Evolutionary conservation across 2,113 vertebrate genomes (phyloP), one percentile per base, ranked within the genome.

Genomic region (Hippocampus abdominalis): DNA sequence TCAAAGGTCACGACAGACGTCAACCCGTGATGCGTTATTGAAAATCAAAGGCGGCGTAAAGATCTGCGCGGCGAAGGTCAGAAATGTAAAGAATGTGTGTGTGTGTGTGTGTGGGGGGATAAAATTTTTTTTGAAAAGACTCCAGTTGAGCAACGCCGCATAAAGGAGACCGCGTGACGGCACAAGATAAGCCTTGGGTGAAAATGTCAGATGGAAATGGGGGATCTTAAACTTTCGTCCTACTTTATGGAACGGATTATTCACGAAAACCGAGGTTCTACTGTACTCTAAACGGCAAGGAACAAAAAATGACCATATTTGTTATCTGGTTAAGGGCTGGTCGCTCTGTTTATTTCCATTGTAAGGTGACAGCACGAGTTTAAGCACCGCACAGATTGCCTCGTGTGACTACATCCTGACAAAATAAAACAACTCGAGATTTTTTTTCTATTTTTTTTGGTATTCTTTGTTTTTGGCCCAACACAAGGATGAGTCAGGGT

Each of bases 1-100:
- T 70, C 68, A 87, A 90, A 90, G 86, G 88, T 90, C 84, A 83
- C 61, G 63, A 67, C 68, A 56, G 76, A 82, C 79, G 73, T 78
- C 12, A 1, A 68, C 32, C 69, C 29, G 10, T 11, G 73, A 66
- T 46, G 66, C 40, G 23, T 68, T 87, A 89, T 89, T 88, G 88
- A 87, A 89, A 90, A 90, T 90, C 89, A 88, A 90, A 88, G 74
- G 66, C 66, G 72, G 60, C 72, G 77, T 82, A 85, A 88, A 78
- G 82, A 85, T 88, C 66, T 21, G 10, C 27, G 32, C 70, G 74
- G 75, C 75, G 72, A 87, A 84, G 84, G 81, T 85, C 81, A 72
- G n/a, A 18, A 0, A 1, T 66, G 65, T 67, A 76, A 21, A 51
- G 44, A 36, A 36, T 36, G 32, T n/a, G n/a, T n/a, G n/a, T n/a